Percentiles rank a stretch among this genome's conserved stretches.
Conservation (phyloP, 2,888 invertebrate species). For the Invenusta paracnida region DNA sequence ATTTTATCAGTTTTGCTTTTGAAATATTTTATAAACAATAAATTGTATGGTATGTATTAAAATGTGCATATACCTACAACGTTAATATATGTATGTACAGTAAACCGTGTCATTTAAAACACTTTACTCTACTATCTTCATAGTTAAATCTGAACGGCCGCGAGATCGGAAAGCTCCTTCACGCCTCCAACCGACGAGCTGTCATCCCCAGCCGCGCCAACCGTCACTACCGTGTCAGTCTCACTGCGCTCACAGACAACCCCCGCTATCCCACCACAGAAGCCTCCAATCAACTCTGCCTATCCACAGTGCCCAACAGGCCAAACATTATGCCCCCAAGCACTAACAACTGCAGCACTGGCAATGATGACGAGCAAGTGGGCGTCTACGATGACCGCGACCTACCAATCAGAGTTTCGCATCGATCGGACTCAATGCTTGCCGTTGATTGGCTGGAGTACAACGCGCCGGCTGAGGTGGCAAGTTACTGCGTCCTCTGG, state of each 20-base stretch:
- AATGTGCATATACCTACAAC: no score
- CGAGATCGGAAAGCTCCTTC: slow-evolving; percentile 57
- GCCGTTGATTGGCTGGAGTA: slow-evolving; percentile 58
- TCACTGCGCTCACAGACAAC: slow-evolving; percentile 54
- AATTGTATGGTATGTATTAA: no score
- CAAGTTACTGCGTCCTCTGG: slow-evolving; percentile 58
- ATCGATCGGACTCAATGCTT: slow-evolving; percentile 52
- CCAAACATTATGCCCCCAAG: slow-evolving; percentile 42
- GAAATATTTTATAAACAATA: no score
- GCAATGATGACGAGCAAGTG: slow-evolving; percentile 46
- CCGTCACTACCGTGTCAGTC: slow-evolving; percentile 56
- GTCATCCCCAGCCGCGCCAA: slow-evolving; percentile 58
- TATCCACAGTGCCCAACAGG: slow-evolving; percentile 50
- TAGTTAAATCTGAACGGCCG: slow-evolving; percentile 58
- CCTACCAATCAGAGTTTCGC: slow-evolving; percentile 52
- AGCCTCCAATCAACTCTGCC: slow-evolving; percentile 54
- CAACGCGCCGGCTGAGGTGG: slow-evolving; percentile 52
- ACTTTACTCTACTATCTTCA: slow-evolving; percentile 48
- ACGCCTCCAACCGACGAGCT: slow-evolving; percentile 56
- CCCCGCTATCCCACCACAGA: slow-evolving; percentile 53
- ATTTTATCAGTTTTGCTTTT: no score
- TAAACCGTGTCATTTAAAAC: no score
- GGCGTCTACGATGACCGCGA: slow-evolving; percentile 37
- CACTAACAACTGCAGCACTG: slow-evolving; percentile 47
- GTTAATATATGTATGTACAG: no score